Evolutionary conservation across 2,113 vertebrate genomes (phyloP).

Genomic region (Tupaia tana): DNA sequence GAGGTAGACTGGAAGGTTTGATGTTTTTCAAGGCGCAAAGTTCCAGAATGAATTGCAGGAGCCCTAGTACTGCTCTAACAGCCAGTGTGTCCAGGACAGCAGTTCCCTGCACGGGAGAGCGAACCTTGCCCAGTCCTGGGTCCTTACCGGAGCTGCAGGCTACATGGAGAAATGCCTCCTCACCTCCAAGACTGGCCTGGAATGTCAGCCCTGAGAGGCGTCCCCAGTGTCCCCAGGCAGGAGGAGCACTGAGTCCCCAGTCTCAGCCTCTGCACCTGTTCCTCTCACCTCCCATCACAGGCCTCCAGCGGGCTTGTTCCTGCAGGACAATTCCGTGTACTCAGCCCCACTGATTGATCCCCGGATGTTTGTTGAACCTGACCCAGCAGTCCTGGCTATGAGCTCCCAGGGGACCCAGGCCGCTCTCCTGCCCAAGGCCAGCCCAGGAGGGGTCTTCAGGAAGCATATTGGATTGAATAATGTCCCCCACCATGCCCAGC

Average conservation of each 20-base stretch:
- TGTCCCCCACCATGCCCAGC: too few species aligned
- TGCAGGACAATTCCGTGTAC: neutral
- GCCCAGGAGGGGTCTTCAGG: neutral
- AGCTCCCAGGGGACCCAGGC: too few species aligned
- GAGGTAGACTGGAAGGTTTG: neutral
- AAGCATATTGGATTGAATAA: rapidly evolving
- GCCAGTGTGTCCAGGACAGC: neutral
- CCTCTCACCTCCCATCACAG: neutral
- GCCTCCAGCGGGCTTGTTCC: neutral
- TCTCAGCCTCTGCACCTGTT: neutral
- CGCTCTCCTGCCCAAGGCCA: neutral
- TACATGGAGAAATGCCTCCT: neutral
- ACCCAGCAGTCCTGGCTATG: neutral
- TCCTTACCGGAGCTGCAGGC: neutral
- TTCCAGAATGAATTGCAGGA: neutral
- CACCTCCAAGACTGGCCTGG: rapidly evolving
- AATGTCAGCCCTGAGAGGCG: neutral
- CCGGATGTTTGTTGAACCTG: neutral
- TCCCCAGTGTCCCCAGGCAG: neutral
- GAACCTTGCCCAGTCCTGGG: neutral
- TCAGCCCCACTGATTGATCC: rapidly evolving
- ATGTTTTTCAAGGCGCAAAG: neutral
- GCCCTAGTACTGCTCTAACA: neutral
- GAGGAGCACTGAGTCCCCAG: rapidly evolving
- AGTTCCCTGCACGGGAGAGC: neutral